Evolutionary conservation across 2,888 invertebrate species (phyloP), one percentile per base, ranked within the genome.

Genomic region (Phortica magna): DNA sequence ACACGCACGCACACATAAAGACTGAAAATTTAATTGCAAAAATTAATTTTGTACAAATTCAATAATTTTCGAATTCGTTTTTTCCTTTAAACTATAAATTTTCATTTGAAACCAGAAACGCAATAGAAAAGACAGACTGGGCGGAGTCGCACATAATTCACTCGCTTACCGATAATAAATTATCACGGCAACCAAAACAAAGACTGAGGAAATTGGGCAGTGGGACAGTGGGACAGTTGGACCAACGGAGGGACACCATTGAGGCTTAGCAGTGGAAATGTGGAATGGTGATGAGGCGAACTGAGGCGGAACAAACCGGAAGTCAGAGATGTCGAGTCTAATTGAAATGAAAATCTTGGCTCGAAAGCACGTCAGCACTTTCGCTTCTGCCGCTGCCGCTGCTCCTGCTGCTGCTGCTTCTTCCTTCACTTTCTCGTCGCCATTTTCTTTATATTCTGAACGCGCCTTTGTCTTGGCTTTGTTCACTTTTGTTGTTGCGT

Each of bases 91-190:
- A 31, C 31, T 14, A 71, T 71, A 71, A 71, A 71, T 71, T 71
- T 71, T 71, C 7, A 71, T 71, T 71, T 71, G 19, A 19, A 61
- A 55, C 22, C 19, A 65, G 14, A 41, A 39, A 65, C 65, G 31
- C 17, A 68, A 22, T 61, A 61, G 22, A 48, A 70, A 48, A 6
- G 70, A 70, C 53, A 61, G 61, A 61, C 61, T 17, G 19, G 43
- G 68, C 22, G 61, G 70, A 71, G 70, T 31, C 70, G 43, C n/a
- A 71, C 55, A 71, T 71, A 71, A 71, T 22, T 71, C 55, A 71
- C 31, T 22, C 53, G 70, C 53, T 71, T 55, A 71, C 43, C 70
- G 70, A 71, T 55, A 71, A 71, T 71, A 71, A 71, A 53, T 71
- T 71, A 17, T 43, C 22, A 12, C 12, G 53, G 22, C 53, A 71